Percentiles rank a stretch among this genome's conserved stretches.
Conservation (phyloP, 2,113 vertebrate genomes). For the Aegotheles bennettii region DNA sequence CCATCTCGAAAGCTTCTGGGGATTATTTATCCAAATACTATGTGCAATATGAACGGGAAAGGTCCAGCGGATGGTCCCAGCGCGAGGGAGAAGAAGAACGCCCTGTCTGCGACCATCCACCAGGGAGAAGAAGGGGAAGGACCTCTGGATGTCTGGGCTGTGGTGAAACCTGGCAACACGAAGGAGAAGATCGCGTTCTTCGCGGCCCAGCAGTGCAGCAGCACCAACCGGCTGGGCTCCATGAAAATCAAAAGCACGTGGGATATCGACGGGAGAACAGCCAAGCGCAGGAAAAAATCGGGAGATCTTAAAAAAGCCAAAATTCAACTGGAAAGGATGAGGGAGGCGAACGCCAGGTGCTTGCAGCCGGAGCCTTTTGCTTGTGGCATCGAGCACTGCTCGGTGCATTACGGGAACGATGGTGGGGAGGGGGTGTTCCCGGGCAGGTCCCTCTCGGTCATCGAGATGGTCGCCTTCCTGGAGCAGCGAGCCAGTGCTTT, state of each 20-base stretch:
- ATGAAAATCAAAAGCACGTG: slow-evolving; percentile 86
- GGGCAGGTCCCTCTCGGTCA: slow-evolving; percentile 80
- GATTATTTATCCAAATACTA: slow-evolving; percentile 79
- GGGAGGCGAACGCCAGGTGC: slow-evolving; percentile 62
- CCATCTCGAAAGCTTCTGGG: slow-evolving; percentile 74
- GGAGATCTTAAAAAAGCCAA: slow-evolving; percentile 74
- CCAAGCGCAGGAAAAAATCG: slow-evolving; percentile 84
- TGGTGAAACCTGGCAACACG: slow-evolving; percentile 94
- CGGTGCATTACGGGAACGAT: slow-evolving; percentile 62
- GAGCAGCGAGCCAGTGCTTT: slow-evolving; percentile 83
- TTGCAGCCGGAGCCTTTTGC: slow-evolving; percentile 69
- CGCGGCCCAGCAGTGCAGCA: slow-evolving; percentile 77
- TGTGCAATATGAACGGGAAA: slow-evolving; percentile 72
- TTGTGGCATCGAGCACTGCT: slow-evolving; percentile 73
- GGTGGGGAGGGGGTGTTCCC: slow-evolving; percentile 33
- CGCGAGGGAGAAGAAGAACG: slow-evolving; percentile 62
- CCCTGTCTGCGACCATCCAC: slow-evolving; percentile 60
- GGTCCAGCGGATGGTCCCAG: slow-evolving; percentile 42
- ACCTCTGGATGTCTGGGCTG: slow-evolving; percentile 83
- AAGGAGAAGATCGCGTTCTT: slow-evolving; percentile 97
- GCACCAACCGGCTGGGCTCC: slow-evolving; percentile 59
- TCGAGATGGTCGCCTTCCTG: slow-evolving; percentile 92
- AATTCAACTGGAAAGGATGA: slow-evolving; percentile 72
- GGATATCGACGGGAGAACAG: slow-evolving; percentile 82
- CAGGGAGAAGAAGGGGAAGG: slow-evolving; percentile 78